Conservation (phyloP, 2,113 vertebrate species). For the Hypanus sabinus region DNA sequence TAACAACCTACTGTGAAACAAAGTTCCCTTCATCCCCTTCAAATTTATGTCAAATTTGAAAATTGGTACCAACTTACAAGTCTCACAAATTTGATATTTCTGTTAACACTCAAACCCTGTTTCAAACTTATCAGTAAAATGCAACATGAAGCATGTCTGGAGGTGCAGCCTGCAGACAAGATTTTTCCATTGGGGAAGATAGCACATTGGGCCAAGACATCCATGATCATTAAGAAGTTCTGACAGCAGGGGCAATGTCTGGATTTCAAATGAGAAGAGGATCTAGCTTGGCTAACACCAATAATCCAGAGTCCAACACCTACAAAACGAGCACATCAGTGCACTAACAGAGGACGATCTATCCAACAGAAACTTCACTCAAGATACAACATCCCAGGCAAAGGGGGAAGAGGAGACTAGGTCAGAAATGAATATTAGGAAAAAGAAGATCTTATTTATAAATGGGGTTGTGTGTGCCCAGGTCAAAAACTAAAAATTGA, state of each 20-base stretch:
- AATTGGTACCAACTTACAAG: too few relatives aligned
- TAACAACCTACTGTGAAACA: too few relatives aligned
- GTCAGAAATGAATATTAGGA: neutral
- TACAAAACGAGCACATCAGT: neutral
- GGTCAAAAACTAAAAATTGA: neutral
- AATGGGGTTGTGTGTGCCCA: neutral
- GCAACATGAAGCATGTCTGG: neutral
- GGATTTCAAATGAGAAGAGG: neutral
- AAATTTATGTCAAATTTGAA: too few relatives aligned
- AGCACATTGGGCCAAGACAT: too few relatives aligned
- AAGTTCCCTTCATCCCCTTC: too few relatives aligned
- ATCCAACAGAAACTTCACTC: neutral
- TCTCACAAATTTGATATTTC: too few relatives aligned
- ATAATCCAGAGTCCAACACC: neutral
- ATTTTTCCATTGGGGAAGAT: neutral
- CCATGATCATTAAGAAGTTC: neutral
- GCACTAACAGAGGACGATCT: neutral
- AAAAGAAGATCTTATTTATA: neutral
- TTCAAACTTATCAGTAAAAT: neutral
- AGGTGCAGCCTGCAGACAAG: neutral
- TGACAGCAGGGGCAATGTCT: neutral
- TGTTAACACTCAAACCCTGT: too few relatives aligned
- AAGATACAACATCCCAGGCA: neutral
- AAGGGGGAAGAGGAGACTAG: neutral
- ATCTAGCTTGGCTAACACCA: neutral